A percentile compares a stretch with the other conserved stretches of the same genome.
phyloP scores from a whole-genome alignment of 1,140 invertebrate species.

The Cotesia glomerata region DNA sequence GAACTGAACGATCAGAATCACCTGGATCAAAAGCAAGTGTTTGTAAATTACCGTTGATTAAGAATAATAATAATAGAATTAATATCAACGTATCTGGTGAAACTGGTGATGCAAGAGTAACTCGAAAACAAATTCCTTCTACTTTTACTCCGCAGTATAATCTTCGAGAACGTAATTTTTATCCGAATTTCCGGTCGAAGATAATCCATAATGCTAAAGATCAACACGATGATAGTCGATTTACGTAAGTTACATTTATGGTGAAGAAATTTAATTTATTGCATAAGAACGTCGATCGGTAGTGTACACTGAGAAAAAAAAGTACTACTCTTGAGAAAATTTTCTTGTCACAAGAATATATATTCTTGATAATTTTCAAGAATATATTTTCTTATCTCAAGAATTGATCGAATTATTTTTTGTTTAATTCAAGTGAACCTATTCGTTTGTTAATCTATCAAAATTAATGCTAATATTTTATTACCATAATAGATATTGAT shows the following conservation, averaged over 20 bases:
- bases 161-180: not conserved
- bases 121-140: not conserved
- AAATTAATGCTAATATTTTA: too few relatives aligned
- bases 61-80: conserved; percentile 1
- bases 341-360: too few relatives aligned
- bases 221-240: not conserved
- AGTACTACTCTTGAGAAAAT: too few relatives aligned
- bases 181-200: not conserved
- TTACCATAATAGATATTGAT: too few relatives aligned
- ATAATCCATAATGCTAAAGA: not conserved
- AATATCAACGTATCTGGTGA: not conserved
- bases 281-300: too few relatives aligned
- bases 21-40: not conserved
- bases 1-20: conserved; percentile 5
- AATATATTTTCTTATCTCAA: too few relatives aligned
- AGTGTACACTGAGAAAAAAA: too few relatives aligned
- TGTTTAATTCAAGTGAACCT: too few relatives aligned
- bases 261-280: too few relatives aligned
- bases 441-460: too few relatives aligned
- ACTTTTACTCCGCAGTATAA: conserved; percentile 9
- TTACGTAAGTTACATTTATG: not conserved
- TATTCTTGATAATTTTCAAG: too few relatives aligned
- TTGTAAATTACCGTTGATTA: not conserved
- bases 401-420: too few relatives aligned
- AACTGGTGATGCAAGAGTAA: not conserved